These are phyloP conservation scores for Triplophysa rosa DNA, from an alignment of 2,113 vertebrate species.

Conservation along the genomic window DNA sequence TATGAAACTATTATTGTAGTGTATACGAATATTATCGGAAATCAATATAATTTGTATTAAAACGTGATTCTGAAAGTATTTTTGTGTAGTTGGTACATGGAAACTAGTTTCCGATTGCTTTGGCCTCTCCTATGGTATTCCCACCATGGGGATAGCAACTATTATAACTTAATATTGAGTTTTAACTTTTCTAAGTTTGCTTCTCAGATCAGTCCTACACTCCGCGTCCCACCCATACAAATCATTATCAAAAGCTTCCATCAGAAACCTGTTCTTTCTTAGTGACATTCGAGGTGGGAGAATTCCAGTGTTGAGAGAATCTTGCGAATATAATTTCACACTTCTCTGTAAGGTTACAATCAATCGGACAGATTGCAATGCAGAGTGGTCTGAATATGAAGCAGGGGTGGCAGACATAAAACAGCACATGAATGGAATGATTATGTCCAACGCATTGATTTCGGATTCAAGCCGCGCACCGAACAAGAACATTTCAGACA, in stretches of 20 bases:
- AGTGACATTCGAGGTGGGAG: too few species aligned
- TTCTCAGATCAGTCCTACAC: too few species aligned
- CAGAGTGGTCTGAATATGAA: constrained; percentile 38
- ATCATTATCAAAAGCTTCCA: too few species aligned
- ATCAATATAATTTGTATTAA: background rate
- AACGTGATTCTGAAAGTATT: background rate
- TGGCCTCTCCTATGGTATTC: background rate
- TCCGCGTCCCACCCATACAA: too few species aligned
- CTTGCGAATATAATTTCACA: background rate
- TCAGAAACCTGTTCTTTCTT: too few species aligned
- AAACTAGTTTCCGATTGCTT: background rate
- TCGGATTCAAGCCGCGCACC: constrained; percentile 20
- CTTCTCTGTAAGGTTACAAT: constrained; percentile 37
- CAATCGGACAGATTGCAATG: constrained; percentile 28
- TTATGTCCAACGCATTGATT: constrained; percentile 51
- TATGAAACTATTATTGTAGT: background rate
- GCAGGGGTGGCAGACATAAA: constrained; percentile 21
- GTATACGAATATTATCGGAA: background rate
- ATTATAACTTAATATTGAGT: too few species aligned
- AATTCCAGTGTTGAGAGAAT: background rate
- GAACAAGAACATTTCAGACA: constrained; percentile 18
- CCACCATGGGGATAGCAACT: too few species aligned
- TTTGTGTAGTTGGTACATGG: background rate
- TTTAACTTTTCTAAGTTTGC: too few species aligned
- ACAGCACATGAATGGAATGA: constrained; percentile 31